Evolutionary conservation across 2,797 vertebrate species (phyloP).

Genomic region (Natrix natrix): DNA sequence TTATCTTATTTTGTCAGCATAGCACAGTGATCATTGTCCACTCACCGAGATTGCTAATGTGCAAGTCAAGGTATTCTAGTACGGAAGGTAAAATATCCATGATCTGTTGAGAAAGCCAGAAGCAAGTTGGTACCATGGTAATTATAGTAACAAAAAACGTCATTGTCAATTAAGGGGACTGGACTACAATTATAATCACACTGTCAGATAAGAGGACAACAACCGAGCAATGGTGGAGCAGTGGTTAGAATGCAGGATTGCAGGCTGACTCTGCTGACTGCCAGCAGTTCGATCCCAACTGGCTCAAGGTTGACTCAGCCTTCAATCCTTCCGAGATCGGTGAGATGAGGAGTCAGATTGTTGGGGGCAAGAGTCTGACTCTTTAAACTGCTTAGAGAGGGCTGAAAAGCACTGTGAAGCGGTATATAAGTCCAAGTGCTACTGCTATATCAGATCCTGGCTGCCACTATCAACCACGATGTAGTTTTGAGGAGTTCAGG

Average conservation of each 20-base stretch:
- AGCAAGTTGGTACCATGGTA: neutral
- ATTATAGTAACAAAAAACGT: neutral
- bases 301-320: no score
- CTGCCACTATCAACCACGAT: neutral
- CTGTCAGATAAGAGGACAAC: neutral
- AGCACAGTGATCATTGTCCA: neutral
- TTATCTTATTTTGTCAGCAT: neutral
- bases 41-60: neutral
- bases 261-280: no score
- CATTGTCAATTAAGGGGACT: neutral
- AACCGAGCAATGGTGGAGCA: neutral
- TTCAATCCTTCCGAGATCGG: no score
- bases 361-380: no score
- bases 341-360: no score
- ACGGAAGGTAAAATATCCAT: neutral
- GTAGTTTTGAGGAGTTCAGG: neutral
- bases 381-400: no score
- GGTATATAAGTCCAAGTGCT: no score
- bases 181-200: neutral
- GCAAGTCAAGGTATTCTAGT: neutral
- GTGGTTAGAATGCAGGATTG: no score
- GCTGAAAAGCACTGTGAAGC: no score
- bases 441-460: neutral
- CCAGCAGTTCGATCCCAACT: no score
- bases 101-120: neutral